Percentiles rank a stretch among this genome's conserved stretches.
These are phyloP conservation scores for Epizoanthus ramosus DNA, from an alignment of 92 coral and sea anemone genomes.

Conservation along the genomic window DNA sequence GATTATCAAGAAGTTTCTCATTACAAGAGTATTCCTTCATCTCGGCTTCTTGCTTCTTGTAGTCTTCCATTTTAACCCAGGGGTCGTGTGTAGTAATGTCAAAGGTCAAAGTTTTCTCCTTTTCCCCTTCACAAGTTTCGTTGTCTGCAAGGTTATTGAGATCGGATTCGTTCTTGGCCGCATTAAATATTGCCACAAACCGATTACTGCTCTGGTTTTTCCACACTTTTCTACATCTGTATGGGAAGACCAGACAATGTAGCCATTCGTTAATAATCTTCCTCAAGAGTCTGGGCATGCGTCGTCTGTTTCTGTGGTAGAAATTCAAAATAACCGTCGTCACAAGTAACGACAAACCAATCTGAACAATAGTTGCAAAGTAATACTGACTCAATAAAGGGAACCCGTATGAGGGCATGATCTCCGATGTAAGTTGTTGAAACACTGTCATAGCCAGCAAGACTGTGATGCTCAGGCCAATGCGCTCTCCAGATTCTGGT, in stretches of 20 bases:
- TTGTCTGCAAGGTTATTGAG: neutral
- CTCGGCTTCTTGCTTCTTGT: conserved; percentile 13
- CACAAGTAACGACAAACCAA: conserved; percentile 79
- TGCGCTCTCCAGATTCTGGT: conserved; percentile 98
- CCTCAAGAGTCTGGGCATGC: conserved; percentile 82
- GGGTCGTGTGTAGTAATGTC: conserved; percentile 1
- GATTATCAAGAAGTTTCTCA: neutral
- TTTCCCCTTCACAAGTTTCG: neutral
- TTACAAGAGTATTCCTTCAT: neutral
- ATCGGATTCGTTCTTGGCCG: neutral
- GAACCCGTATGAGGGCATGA: conserved; percentile 96
- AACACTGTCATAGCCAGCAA: conserved; percentile 96
- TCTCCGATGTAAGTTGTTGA: conserved; percentile 91
- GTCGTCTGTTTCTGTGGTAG: conserved; percentile 85
- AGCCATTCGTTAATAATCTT: conserved; percentile 74
- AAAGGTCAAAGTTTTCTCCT: neutral
- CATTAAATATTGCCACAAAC: neutral
- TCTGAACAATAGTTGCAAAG: conserved; percentile 89
- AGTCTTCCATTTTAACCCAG: conserved; percentile 41
- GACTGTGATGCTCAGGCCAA: conserved; percentile 93
- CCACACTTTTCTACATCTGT: conserved; percentile 55
- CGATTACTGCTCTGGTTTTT: neutral
- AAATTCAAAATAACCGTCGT: conserved; percentile 91
- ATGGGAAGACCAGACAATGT: conserved; percentile 75
- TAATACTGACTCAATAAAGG: conserved; percentile 96